Conservation (phyloP, 1,140 invertebrate species). For the Drosophila nigrodunni region DNA sequence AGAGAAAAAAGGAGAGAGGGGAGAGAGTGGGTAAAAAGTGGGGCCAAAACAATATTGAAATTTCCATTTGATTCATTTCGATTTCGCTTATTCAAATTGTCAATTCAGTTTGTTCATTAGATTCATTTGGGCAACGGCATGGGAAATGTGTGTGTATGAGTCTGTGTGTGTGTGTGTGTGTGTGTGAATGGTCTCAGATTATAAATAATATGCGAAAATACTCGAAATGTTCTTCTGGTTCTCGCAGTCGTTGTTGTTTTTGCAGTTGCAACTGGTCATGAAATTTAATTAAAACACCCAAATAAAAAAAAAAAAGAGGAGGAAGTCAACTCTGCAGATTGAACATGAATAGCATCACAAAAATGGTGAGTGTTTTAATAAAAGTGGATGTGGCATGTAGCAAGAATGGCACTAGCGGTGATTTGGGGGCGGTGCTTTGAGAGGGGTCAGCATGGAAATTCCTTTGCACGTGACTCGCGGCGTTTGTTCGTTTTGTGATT, state of each 20-base stretch:
- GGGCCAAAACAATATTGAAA: conserved; percentile 20
- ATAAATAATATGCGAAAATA: conserved; percentile 38
- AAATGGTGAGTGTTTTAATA: not conserved
- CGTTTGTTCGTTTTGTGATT: conserved; percentile 69
- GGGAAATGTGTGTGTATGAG: not conserved
- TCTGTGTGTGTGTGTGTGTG: not conserved
- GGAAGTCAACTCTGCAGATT: not conserved
- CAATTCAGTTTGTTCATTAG: conserved; percentile 37
- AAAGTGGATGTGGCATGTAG: not conserved
- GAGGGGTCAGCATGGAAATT: conserved; percentile 42
- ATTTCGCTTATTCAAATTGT: conserved; percentile 39
- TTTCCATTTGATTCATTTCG: conserved; percentile 32
- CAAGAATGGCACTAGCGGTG: not conserved
- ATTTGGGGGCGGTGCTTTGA: not conserved
- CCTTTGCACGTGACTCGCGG: conserved; percentile 35
- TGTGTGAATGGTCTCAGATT: conserved; percentile 6
- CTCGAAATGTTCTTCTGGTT: conserved; percentile 7
- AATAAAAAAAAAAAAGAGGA: not conserved
- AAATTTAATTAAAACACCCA: conserved; percentile 57
- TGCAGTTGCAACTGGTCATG: conserved; percentile 40
- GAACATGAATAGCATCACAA: conserved; percentile 26
- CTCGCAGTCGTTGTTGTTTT: conserved; percentile 19
- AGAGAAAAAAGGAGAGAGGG: not conserved
- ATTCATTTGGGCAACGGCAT: conserved; percentile 1
- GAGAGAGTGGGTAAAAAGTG: no score